Evolutionary conservation across 2,797 vertebrate genomes (phyloP), one percentile per base, ranked within the genome.

Genomic region (Onychomys arenicola): DNA sequence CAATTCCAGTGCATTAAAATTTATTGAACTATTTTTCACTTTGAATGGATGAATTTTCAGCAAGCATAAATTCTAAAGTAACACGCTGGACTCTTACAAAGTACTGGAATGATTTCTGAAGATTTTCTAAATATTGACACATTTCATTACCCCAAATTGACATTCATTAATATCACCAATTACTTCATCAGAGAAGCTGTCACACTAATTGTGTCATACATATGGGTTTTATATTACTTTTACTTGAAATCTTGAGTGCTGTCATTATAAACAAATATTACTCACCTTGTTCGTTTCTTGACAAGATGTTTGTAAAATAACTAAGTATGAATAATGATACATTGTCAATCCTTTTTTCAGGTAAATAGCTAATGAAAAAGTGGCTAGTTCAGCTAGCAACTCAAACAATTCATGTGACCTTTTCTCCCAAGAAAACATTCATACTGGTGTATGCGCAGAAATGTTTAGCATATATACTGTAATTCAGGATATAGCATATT

Each of bases 131-230:
- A 91, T 57, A 23, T 93, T 94, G 77, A 96, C 21, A 91, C 3
- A 90, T 73, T 63, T 95, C 27, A 91, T 77, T 88, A 95, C 76
- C 32, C 59, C 85, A 97, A 97, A 84, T 67, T 86, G 21, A 75
- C 2, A 71, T 67, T 75, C 21, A 43, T 37, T 40, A 90, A 16
- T 88, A 73, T 91, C 12, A 87, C 19, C 19, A 91, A 23, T 7
- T 52, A 83, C 46, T 29, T 97, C 85, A 90, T 89, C 27, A 40
- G 27, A 55, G 87, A 96, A 84, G 9, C 12, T 84, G 16, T 91
- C 63, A 78, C 0, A 82, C 7, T 67, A 73, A 77, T 0, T 61
- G 73, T 37, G 52, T 13, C 10, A 86, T 73, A 78, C 3, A 86
- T 0, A 77, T 12, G 94, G 57, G 34, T 69, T 95, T 95, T 80